Percentiles rank a stretch among this genome's conserved stretches.
Conservation (phyloP, 2,888 invertebrate genomes). For the Ochropleura leucogaster region DNA sequence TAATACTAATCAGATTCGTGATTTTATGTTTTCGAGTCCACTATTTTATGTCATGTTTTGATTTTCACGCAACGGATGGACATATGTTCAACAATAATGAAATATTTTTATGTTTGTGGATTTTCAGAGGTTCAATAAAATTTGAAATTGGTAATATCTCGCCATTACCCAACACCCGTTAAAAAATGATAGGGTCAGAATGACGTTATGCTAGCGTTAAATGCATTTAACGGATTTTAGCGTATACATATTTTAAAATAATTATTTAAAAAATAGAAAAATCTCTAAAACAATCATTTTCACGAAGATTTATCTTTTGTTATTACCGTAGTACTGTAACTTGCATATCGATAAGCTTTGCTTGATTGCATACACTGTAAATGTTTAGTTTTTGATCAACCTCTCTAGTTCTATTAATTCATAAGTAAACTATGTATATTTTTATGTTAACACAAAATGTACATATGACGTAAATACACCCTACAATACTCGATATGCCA, state of each 20-base stretch:
- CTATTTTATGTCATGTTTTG: no score
- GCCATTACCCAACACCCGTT: background rate
- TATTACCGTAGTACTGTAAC: conserved; percentile 21
- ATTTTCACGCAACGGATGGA: no score
- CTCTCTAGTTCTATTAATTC: conserved; percentile 22
- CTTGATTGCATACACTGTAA: conserved; percentile 50
- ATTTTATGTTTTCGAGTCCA: no score
- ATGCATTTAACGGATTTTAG: background rate
- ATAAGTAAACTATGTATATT: background rate
- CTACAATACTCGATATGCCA: background rate
- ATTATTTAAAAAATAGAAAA: background rate
- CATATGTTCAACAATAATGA: no score
- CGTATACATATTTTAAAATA: background rate
- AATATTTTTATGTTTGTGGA: no score
- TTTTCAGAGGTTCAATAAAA: no score
- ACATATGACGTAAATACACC: background rate
- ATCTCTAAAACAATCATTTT: background rate
- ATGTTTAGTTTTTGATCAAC: conserved; percentile 45
- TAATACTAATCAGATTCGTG: no score
- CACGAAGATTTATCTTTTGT: conserved; percentile 2
- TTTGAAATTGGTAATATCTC: no score
- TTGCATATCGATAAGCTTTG: conserved; percentile 50
- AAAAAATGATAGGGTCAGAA: background rate
- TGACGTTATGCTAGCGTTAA: background rate
- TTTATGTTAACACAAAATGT: background rate